These are phyloP conservation scores for Alethe diademata DNA, from an alignment of 2,113 vertebrate species.

Conservation along the genomic window DNA sequence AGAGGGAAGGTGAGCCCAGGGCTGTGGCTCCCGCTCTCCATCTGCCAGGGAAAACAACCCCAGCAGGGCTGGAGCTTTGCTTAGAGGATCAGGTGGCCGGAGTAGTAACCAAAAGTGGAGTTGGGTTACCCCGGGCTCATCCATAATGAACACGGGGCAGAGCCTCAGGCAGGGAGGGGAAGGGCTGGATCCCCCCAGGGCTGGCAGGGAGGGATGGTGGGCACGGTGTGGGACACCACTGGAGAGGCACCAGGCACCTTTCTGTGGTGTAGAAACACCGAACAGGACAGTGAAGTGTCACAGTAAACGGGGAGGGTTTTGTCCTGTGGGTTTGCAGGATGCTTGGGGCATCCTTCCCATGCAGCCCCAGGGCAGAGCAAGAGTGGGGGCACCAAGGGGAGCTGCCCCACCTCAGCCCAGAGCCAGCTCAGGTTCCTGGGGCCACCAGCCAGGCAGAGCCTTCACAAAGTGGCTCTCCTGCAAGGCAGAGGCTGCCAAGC, in stretches of 20 bases:
- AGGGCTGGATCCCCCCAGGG: background rate
- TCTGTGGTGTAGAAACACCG: background rate
- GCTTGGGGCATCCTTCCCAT: background rate
- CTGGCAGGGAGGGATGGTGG: background rate
- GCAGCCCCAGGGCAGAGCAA: background rate
- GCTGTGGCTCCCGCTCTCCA: background rate
- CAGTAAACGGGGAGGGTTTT: background rate
- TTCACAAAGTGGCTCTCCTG: background rate
- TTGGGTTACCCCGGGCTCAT: background rate
- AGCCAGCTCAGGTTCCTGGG: background rate
- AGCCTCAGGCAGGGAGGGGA: background rate
- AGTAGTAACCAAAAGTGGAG: slow-evolving; percentile 17
- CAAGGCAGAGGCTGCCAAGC: background rate
- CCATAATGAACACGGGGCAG: background rate
- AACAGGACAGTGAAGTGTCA: no score
- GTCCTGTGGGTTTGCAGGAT: background rate
- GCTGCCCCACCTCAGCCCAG: background rate
- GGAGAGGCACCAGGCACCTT: background rate
- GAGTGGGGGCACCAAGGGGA: background rate
- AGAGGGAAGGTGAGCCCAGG: background rate
- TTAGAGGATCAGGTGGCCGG: background rate
- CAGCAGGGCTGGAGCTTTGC: background rate
- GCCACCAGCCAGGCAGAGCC: background rate
- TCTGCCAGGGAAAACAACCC: background rate
- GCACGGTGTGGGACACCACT: fast-evolving